phyloP scores from a whole-genome alignment of 2,888 invertebrate species.

The Chymomyza amoena region DNA sequence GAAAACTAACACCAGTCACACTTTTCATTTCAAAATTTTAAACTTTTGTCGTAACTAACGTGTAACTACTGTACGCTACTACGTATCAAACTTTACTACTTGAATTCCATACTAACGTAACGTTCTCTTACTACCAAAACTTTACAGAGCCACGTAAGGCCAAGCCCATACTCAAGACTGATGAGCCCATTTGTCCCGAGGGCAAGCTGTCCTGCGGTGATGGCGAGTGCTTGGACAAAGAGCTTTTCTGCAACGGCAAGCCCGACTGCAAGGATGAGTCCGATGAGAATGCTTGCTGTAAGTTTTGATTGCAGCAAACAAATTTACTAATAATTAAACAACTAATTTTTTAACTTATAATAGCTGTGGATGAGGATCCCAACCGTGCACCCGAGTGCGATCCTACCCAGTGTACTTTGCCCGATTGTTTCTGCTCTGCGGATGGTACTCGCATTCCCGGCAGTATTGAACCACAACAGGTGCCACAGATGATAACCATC shows the following conservation, averaged over 20 bases:
- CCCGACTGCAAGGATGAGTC: constrained; percentile 96
- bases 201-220: constrained; percentile 94
- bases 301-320: constrained; percentile 79
- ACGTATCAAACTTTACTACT: neutral
- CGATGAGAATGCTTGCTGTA: constrained; percentile 96
- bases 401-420: constrained; percentile 90
- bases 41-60: constrained; percentile 61
- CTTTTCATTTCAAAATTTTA: constrained; percentile 62
- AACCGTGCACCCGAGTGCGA: constrained; percentile 96
- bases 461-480: constrained; percentile 88
- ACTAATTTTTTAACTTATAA: neutral
- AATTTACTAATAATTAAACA: neutral
- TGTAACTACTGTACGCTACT: constrained; percentile 4
- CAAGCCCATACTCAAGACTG: constrained; percentile 93
- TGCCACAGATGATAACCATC: constrained; percentile 95
- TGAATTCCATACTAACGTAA: neutral
- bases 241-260: constrained; percentile 95
- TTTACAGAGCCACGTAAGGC: constrained; percentile 91
- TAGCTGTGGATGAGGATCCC: constrained; percentile 93
- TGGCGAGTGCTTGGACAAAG: constrained; percentile 94
- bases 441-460: constrained; percentile 94
- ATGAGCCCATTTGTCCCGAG: constrained; percentile 94
- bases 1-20: constrained; percentile 17
- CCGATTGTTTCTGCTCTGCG: constrained; percentile 95
- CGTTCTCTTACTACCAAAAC: neutral